These are phyloP conservation scores for Elachura formosa DNA, from an alignment of 2,113 vertebrate species.

Conservation along the genomic window DNA sequence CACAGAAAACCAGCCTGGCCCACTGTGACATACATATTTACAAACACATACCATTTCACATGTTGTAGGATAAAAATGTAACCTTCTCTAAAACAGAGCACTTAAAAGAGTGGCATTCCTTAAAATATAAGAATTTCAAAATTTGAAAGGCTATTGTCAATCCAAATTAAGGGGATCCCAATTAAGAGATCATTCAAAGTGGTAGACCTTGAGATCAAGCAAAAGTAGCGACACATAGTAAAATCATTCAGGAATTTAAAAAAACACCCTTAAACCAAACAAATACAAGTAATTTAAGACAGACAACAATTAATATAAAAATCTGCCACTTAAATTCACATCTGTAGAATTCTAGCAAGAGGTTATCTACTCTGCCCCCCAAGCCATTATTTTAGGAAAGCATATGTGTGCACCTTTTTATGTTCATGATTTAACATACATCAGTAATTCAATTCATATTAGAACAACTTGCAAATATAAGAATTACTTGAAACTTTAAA, in stretches of 20 bases:
- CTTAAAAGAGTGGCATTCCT: background rate
- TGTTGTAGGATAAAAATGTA: background rate
- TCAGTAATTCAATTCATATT: background rate
- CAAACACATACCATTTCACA: background rate
- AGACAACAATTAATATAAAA: background rate
- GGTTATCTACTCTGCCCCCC: background rate
- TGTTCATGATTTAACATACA: background rate
- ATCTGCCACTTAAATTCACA: background rate
- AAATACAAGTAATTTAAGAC: background rate
- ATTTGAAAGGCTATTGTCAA: background rate
- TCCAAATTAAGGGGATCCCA: background rate
- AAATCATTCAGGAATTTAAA: background rate
- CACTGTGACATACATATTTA: background rate
- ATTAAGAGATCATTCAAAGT: background rate
- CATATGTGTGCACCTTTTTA: background rate
- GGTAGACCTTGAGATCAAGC: background rate
- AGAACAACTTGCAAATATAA: background rate
- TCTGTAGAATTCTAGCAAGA: background rate
- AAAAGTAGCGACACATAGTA: background rate
- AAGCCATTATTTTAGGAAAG: background rate
- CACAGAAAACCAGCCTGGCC: background rate
- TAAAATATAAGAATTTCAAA: background rate
- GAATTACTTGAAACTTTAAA: background rate
- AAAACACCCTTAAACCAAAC: background rate
- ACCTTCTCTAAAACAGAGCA: background rate